These are phyloP conservation scores for Brotula barbata DNA, from an alignment of 2,797 vertebrate species.

Conservation along the genomic window DNA sequence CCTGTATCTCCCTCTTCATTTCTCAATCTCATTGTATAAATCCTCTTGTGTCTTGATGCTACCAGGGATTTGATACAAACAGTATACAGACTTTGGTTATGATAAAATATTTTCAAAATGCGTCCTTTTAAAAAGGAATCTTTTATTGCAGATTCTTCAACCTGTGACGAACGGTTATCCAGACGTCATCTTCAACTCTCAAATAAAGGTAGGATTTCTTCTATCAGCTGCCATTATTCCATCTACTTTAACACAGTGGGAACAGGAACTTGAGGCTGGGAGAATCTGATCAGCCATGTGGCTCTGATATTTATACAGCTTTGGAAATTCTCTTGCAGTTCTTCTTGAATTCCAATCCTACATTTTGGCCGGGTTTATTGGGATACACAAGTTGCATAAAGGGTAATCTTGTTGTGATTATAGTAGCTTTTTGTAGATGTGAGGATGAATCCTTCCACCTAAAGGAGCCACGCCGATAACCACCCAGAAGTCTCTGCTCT, in stretches of 20 bases:
- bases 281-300: conserved; percentile 41
- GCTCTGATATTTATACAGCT: conserved; percentile 4
- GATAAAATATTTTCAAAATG: no score
- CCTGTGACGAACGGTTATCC: conserved; percentile 19
- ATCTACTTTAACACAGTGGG: conserved; percentile 50
- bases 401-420: conserved; percentile 34
- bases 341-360: conserved; percentile 32
- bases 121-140: no score
- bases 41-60: no score
- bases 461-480: conserved; percentile 25
- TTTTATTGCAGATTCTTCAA: conserved; percentile 45
- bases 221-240: conserved; percentile 23
- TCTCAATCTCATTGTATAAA: no score
- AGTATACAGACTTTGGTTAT: no score
- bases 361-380: no score
- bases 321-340: conserved; percentile 12
- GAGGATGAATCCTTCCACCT: conserved; percentile 10
- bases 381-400: conserved; percentile 8
- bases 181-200: conserved; percentile 8
- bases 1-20: no score
- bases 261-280: conserved; percentile 39
- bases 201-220: conserved; percentile 57
- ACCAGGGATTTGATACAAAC: no score
- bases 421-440: conserved; percentile 6
- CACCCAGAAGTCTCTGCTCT: conserved; percentile 19